A percentile compares a stretch with the other conserved stretches of the same genome.
These are phyloP conservation scores for Amblyopsis hoosieri DNA, from an alignment of 2,797 vertebrate genomes.

Conservation along the genomic window DNA sequence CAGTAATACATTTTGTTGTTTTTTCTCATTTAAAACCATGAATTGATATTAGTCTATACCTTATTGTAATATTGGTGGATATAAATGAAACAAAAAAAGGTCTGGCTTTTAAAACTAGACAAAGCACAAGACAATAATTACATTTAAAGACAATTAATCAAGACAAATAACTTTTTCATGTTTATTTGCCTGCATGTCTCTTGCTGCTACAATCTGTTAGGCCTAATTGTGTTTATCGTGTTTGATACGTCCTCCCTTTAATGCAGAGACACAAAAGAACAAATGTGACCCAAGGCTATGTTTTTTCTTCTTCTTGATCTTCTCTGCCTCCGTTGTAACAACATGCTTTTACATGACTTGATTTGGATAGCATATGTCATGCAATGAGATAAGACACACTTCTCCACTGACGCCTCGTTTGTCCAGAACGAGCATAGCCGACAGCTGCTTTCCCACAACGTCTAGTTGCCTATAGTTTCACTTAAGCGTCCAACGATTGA, in stretches of 20 bases:
- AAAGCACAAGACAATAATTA: constrained; percentile 10
- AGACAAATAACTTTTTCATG: constrained; percentile 23
- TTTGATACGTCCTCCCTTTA: constrained; percentile 65
- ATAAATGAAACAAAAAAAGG: background rate
- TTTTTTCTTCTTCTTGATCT: constrained; percentile 57
- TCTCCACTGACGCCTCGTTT: constrained; percentile 1
- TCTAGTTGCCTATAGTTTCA: too few species aligned
- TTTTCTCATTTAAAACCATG: background rate
- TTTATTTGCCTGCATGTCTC: constrained; percentile 46
- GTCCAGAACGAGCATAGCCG: too few species aligned
- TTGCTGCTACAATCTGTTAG: constrained; percentile 66
- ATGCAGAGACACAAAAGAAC: constrained; percentile 64
- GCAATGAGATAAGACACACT: constrained; percentile 48
- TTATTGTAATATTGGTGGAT: too few species aligned
- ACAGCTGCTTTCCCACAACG: too few species aligned
- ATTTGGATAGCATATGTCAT: constrained; percentile 34
- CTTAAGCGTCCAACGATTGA: too few species aligned
- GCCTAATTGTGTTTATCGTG: constrained; percentile 76
- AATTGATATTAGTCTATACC: too few species aligned
- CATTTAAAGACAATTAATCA: constrained; percentile 9
- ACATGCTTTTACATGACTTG: constrained; percentile 43
- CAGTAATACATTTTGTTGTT: background rate
- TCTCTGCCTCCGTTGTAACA: constrained; percentile 22
- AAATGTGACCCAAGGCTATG: constrained; percentile 55
- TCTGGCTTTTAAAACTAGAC: background rate